Conservation (phyloP, 2,888 invertebrate genomes). For the Pediacus dermestoides region DNA sequence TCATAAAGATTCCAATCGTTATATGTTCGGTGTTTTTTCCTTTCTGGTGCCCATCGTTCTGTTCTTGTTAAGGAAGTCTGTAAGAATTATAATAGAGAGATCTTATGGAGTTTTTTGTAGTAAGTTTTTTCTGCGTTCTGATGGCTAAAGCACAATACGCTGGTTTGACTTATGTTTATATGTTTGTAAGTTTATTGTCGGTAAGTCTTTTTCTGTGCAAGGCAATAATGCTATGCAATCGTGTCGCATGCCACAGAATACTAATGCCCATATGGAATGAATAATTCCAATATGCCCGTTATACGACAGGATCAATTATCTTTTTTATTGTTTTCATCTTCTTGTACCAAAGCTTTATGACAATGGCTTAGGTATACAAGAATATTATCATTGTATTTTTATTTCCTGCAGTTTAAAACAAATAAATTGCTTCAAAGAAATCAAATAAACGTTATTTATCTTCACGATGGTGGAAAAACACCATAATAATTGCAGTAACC, state of each 20-base stretch:
- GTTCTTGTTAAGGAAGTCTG: conserved; percentile 39
- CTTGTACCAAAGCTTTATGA: no score
- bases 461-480: no score
- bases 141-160: conserved; percentile 22
- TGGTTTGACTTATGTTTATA: conserved; percentile 38
- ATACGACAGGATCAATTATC: not conserved
- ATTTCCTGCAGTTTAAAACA: no score
- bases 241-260: conserved; percentile 22
- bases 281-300: conserved; percentile 5
- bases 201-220: conserved; percentile 34
- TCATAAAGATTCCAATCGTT: conserved; percentile 37
- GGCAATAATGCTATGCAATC: conserved; percentile 31
- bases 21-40: conserved; percentile 29
- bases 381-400: no score
- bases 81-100: conserved; percentile 45
- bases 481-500: not conserved
- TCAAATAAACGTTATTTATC: no score
- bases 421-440: no score
- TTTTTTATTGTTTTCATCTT: not conserved
- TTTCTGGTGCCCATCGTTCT: conserved; percentile 21
- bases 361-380: no score
- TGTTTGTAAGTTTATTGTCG: conserved; percentile 40
- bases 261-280: conserved; percentile 6
- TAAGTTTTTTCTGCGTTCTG: conserved; percentile 4
- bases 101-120: conserved; percentile 38